These are phyloP conservation scores for Ibycter americanus DNA, from an alignment of 2,797 vertebrate genomes.

Conservation along the genomic window DNA sequence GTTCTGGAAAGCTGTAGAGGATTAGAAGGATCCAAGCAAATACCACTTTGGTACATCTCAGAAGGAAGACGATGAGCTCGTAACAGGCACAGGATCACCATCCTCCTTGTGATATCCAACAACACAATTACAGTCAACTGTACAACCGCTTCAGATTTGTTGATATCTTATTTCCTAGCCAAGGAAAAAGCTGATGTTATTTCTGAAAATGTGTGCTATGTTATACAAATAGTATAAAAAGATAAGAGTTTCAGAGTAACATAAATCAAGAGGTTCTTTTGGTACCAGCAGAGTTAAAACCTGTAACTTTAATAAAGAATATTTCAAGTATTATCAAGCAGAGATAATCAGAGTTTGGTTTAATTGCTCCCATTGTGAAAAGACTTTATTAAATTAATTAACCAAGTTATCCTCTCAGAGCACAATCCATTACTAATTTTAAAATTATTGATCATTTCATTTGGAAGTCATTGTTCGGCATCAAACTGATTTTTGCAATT, in stretches of 20 bases:
- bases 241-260: not conserved
- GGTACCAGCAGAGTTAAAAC: not conserved
- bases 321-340: not conserved
- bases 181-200: not conserved
- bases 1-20: not conserved
- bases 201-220: not conserved
- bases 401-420: not conserved
- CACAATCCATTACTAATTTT: conserved; percentile 25
- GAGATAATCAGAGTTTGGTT: not conserved
- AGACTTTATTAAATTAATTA: conserved; percentile 53
- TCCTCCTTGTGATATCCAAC: not conserved
- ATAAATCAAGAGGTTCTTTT: not conserved
- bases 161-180: not conserved
- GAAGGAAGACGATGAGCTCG: not conserved
- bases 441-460: conserved; percentile 43
- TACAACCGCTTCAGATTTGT: not conserved
- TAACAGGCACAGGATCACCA: not conserved
- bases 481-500: not conserved
- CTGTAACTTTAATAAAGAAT: not conserved
- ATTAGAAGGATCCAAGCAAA: not conserved
- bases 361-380: conserved; percentile 36
- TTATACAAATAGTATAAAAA: not conserved
- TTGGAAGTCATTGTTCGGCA: not conserved
- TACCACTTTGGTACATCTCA: not conserved
- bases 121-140: not conserved